Evolutionary conservation across 1,140 invertebrate genomes (phyloP).

Genomic region (Bombus consobrinus): DNA sequence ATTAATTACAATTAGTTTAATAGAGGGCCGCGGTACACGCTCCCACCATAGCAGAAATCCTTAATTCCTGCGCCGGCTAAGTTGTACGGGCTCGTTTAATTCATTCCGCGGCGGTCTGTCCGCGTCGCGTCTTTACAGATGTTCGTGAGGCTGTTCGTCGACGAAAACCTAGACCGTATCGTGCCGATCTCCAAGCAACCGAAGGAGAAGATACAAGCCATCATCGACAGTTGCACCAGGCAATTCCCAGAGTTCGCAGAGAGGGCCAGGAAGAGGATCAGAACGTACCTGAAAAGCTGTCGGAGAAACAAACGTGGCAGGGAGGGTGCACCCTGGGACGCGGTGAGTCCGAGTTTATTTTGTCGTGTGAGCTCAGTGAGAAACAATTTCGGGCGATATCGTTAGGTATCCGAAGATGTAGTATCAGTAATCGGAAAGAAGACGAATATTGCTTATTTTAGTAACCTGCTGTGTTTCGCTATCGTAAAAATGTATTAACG

Average conservation of each 20-base stretch:
- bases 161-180: slow-evolving; percentile 97
- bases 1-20: slow-evolving; percentile 82
- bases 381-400: too few species aligned
- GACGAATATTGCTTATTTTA: too few species aligned
- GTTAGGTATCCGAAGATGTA: too few species aligned
- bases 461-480: too few species aligned
- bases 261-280: slow-evolving; percentile 95
- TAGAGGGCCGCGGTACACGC: slow-evolving; percentile 63
- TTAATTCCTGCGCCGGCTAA: slow-evolving; percentile 73
- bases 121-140: slow-evolving; percentile 87
- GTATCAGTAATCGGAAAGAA: too few species aligned
- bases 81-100: slow-evolving; percentile 54
- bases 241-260: slow-evolving; percentile 99
- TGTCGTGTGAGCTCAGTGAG: slow-evolving; percentile 18
- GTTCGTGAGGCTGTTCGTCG: slow-evolving; percentile 98
- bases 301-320: slow-evolving; percentile 95
- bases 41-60: slow-evolving; percentile 72
- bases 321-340: slow-evolving; percentile 88
- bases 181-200: slow-evolving; percentile 98
- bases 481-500: too few species aligned
- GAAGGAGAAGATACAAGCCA: slow-evolving; percentile 98
- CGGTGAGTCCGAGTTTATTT: slow-evolving; percentile 82
- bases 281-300: slow-evolving; percentile 98
- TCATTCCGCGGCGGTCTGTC: slow-evolving; percentile 61
- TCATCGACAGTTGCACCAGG: slow-evolving; percentile 97